These are phyloP conservation scores for Siniperca obscura DNA, from an alignment of 2,797 vertebrate genomes.

Conservation along the genomic window DNA sequence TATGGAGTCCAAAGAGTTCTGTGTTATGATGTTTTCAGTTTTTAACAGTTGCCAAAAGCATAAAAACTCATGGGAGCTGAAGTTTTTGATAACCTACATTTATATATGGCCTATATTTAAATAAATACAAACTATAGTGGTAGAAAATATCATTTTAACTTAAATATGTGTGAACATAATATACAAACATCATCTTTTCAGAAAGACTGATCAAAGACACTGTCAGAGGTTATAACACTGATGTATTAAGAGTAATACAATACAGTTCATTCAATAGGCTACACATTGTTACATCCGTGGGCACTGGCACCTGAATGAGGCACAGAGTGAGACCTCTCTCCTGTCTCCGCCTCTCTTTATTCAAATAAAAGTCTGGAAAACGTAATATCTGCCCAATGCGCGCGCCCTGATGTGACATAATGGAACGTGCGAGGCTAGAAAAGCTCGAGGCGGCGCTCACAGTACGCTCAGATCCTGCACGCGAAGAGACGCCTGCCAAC, in stretches of 20 bases:
- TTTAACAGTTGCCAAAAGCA: not conserved
- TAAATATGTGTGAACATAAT: not conserved
- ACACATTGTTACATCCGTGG: not conserved
- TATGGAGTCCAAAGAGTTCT: not conserved
- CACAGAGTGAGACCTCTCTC: slow-evolving; percentile 55
- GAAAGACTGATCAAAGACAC: not conserved
- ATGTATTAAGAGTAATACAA: no score
- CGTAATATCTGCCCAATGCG: slow-evolving; percentile 89
- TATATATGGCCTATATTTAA: not conserved
- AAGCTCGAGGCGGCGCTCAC: slow-evolving; percentile 71
- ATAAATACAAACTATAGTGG: not conserved
- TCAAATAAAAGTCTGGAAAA: slow-evolving; percentile 79
- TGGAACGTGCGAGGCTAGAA: slow-evolving; percentile 86
- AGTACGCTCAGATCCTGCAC: not conserved
- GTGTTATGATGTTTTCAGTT: not conserved
- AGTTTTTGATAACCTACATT: not conserved
- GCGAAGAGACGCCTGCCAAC: not conserved
- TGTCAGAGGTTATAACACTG: no score
- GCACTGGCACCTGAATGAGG: not conserved
- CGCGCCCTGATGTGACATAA: slow-evolving; percentile 88
- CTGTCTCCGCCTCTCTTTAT: slow-evolving; percentile 47
- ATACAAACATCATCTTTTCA: not conserved
- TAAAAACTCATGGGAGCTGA: not conserved
- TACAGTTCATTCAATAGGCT: not conserved
- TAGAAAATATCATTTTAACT: not conserved